A percentile compares a stretch with the other conserved stretches of the same genome.
phyloP scores from a whole-genome alignment of 2,113 vertebrate species.

The Mastomys natalensis region DNA sequence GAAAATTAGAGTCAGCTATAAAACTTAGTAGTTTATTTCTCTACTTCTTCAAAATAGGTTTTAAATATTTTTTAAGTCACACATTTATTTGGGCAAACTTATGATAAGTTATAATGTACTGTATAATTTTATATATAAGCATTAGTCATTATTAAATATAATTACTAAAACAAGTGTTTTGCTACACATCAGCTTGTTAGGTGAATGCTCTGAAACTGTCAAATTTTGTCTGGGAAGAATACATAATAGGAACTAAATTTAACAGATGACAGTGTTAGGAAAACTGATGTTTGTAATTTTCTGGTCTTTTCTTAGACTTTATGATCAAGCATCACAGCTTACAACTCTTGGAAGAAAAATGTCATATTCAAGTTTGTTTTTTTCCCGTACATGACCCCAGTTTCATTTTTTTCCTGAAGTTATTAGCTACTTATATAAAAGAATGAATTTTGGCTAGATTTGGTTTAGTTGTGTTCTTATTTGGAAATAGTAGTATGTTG shows the following conservation, averaged over 20 bases:
- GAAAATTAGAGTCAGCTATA: not conserved
- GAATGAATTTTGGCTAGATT: not conserved
- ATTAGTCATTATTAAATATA: not conserved
- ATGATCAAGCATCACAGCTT: not conserved
- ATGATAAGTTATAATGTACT: not conserved
- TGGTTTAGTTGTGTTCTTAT: rapidly evolving
- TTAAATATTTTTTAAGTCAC: not conserved
- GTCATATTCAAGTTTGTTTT: not conserved
- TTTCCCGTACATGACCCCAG: not conserved
- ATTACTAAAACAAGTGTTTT: not conserved
- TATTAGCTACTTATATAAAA: not conserved
- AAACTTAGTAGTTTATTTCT: not conserved
- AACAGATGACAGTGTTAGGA: not conserved
- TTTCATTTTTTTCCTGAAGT: not conserved
- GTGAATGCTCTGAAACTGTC: not conserved
- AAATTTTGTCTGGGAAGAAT: not conserved
- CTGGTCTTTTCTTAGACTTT: not conserved
- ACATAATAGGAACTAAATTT: slow-evolving; percentile 8
- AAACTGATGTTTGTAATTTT: not conserved
- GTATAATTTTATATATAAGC: not conserved
- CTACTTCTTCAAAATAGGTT: not conserved
- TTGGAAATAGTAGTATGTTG: not conserved
- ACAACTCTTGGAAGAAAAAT: not conserved
- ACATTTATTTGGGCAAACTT: not conserved
- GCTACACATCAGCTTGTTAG: not conserved